phyloP scores from a whole-genome alignment of 2,113 vertebrate species.

The Dasypus novemcinctus region DNA sequence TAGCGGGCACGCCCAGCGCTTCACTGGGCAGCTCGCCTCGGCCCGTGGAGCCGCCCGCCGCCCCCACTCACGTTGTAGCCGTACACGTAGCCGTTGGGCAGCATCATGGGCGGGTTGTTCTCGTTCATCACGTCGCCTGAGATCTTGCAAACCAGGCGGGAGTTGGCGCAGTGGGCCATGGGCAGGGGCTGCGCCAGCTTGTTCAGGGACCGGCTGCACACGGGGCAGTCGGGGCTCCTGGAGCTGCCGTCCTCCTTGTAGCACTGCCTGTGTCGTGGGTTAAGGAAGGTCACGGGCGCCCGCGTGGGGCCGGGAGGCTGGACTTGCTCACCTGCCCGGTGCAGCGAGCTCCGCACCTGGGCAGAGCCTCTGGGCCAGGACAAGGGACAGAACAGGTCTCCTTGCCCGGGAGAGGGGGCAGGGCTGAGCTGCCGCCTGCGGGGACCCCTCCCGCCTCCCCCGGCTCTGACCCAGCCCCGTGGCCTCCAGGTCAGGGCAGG shows the following conservation, averaged over 20 bases:
- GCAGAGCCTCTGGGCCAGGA: no score
- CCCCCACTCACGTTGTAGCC: conserved; percentile 95
- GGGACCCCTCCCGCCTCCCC: no score
- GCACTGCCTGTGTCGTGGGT: conserved; percentile 91
- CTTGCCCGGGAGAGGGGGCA: no score
- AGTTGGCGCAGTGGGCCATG: conserved; percentile 99
- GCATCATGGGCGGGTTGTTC: conserved; percentile 99
- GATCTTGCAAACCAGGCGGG: conserved; percentile 98
- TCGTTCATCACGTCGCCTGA: conserved; percentile 99
- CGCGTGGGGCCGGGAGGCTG: no score
- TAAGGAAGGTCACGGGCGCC: conserved; percentile 73
- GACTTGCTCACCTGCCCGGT: no score
- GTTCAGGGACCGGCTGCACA: conserved; percentile 99
- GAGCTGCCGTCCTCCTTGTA: conserved; percentile 99
- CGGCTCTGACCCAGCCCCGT: no score
- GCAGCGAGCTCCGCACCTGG: no score
- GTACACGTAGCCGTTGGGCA: conserved; percentile 99
- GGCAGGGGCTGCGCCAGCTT: conserved; percentile 97
- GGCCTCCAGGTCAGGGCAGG: no score
- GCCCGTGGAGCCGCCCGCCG: no score
- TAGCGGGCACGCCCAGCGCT: background rate
- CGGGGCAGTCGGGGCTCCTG: conserved; percentile 98
- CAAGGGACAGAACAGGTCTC: no score
- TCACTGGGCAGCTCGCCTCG: no score
- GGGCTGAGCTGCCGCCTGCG: no score